Evolutionary conservation across 2,797 vertebrate genomes (phyloP), one percentile per base, ranked within the genome.

Genomic region (Tinamus major): DNA sequence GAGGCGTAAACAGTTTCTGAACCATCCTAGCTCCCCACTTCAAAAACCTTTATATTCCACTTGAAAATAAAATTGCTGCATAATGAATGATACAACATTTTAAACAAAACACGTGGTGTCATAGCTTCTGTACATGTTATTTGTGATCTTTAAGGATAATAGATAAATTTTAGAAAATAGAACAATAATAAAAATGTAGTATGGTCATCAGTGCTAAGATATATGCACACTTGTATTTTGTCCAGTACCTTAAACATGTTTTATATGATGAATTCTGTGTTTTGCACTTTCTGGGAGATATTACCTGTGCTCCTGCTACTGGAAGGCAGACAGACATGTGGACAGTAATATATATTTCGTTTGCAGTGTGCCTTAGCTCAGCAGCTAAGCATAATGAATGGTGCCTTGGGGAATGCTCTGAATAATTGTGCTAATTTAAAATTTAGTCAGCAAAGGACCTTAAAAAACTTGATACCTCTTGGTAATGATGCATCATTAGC

Each of bases 381-480:
- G 87, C 72, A 12, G 86, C 94, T 92, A 95, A 95, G 95, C 93
- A 96, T 96, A 97, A 97, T 97, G 82, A 96, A 94, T 68, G 78
- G 33, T 96, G 85, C 93, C 93, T 96, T 95, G 82, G 94, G 88
- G 96, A 96, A 96, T 94, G 80, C 93, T 96, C 96, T 96, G 97
- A 92, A 97, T 97, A 96, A 97, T 96, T 97, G 95, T 97, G 85
- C 91, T 97, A 95, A 96, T 97, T 97, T 97, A 96, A 97, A 97
- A 97, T 97, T 96, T 97, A 97, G 95, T 95, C 95, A 97, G 95
- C 92, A 97, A 97, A 97, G 79, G 76, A 96, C 82, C 89, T 97
- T 96, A 96, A 97, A 97, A 97, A 96, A 96, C 95, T 97, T 97
- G 93, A 93, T 96, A 96, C 67, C 92, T 97, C 96, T 97, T 96